Evolutionary conservation across 2,113 vertebrate species (phyloP).

Genomic region (human (Homo sapiens)): DNA sequence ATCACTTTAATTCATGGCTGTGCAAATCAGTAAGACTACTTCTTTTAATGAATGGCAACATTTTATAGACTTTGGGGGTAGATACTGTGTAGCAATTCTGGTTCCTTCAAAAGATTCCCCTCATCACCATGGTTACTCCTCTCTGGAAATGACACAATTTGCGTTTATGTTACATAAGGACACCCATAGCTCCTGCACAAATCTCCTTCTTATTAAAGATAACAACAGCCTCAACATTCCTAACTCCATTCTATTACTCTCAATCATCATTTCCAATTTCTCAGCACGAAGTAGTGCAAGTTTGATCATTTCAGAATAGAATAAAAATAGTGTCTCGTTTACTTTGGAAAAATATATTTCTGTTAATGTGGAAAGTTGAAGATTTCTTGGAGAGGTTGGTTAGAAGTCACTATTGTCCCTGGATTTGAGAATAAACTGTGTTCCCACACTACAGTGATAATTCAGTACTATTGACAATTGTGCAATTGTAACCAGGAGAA

Average conservation of each 20-base stretch:
- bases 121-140: background rate
- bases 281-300: background rate
- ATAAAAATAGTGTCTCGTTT: background rate
- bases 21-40: background rate
- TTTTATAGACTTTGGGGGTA: background rate
- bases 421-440: background rate
- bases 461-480: fast-evolving
- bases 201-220: background rate
- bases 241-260: background rate
- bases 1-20: background rate
- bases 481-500: background rate
- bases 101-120: background rate
- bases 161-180: background rate
- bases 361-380: background rate
- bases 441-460: too few relatives aligned
- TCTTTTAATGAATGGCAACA: background rate
- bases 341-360: background rate
- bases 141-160: background rate
- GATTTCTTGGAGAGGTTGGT: background rate
- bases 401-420: background rate
- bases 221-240: background rate
- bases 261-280: background rate
- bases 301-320: background rate
- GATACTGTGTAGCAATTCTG: background rate
- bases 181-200: fast-evolving